These are phyloP conservation scores for Phaetusa simplex DNA, from an alignment of 2,113 vertebrate species.

Conservation along the genomic window DNA sequence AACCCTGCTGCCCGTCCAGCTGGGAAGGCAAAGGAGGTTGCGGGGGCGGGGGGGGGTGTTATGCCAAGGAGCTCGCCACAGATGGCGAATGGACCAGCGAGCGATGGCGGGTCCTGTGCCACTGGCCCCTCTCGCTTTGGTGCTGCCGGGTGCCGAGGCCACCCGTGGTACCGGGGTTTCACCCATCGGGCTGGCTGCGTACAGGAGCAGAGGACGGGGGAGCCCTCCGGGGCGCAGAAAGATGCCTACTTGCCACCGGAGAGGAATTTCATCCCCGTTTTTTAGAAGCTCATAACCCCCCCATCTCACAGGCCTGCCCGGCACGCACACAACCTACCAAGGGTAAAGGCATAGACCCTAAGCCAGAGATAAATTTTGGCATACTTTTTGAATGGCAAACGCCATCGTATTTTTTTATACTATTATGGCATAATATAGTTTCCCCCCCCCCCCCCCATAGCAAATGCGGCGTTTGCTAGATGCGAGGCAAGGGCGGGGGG, in stretches of 20 bases:
- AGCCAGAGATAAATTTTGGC: not conserved
- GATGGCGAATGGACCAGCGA: fast-evolving
- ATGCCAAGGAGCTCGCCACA: not conserved
- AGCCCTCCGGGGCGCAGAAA: not conserved
- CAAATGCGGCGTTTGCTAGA: not conserved
- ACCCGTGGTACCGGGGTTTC: fast-evolving
- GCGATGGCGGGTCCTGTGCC: not conserved
- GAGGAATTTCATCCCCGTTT: not conserved
- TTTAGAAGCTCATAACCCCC: not conserved
- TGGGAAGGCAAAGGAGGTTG: fast-evolving
- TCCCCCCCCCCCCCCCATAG: not conserved
- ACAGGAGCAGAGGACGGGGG: not conserved
- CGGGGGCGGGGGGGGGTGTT: not conserved
- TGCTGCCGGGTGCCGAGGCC: not conserved
- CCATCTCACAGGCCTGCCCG: not conserved
- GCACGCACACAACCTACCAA: not conserved
- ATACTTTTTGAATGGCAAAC: not conserved
- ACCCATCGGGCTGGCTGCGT: not conserved
- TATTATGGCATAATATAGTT: too few species aligned
- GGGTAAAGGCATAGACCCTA: not conserved
- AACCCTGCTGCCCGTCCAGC: not conserved
- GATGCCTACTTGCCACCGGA: fast-evolving
- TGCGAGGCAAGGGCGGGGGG: not conserved
- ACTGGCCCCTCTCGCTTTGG: not conserved
- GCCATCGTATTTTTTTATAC: too few species aligned